phyloP scores from a whole-genome alignment of 2,113 vertebrate genomes.

The Psammodynastes pulverulentus region DNA sequence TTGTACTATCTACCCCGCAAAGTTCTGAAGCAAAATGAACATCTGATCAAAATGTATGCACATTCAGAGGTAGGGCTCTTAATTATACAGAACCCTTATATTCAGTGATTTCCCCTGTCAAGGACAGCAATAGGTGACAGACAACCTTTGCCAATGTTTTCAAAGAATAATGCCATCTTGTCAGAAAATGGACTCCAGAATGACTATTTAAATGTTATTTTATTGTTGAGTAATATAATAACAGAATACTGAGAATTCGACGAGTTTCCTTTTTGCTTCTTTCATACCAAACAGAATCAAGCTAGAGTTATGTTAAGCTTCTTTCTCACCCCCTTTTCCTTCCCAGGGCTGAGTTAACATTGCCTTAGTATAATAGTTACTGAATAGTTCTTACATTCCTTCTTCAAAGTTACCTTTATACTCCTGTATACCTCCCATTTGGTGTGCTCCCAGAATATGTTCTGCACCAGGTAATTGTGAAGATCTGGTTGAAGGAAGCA shows the following conservation, averaged over 20 bases:
- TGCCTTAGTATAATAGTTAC: background rate
- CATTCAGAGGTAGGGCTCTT: background rate
- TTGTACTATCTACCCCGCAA: background rate
- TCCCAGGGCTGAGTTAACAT: background rate
- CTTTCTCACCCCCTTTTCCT: background rate
- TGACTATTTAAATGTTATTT: background rate
- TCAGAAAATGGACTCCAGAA: background rate
- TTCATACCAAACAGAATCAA: background rate
- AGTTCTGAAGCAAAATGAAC: background rate
- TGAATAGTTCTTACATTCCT: background rate
- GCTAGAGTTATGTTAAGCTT: background rate
- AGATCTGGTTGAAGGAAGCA: background rate
- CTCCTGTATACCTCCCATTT: constrained; percentile 17
- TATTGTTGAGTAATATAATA: background rate
- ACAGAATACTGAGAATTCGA: background rate
- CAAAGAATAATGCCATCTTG: constrained; percentile 27
- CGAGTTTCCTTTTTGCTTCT: background rate
- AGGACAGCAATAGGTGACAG: constrained; percentile 15
- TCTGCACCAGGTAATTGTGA: background rate
- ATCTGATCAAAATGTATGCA: background rate
- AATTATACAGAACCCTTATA: background rate
- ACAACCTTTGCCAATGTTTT: constrained; percentile 41
- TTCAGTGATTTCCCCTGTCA: constrained; percentile 4
- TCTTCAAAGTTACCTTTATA: background rate
- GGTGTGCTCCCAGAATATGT: constrained; percentile 29